Evolutionary conservation across 2,113 vertebrate genomes (phyloP), one percentile per base, ranked within the genome.

Genomic region (Bos javanicus): DNA sequence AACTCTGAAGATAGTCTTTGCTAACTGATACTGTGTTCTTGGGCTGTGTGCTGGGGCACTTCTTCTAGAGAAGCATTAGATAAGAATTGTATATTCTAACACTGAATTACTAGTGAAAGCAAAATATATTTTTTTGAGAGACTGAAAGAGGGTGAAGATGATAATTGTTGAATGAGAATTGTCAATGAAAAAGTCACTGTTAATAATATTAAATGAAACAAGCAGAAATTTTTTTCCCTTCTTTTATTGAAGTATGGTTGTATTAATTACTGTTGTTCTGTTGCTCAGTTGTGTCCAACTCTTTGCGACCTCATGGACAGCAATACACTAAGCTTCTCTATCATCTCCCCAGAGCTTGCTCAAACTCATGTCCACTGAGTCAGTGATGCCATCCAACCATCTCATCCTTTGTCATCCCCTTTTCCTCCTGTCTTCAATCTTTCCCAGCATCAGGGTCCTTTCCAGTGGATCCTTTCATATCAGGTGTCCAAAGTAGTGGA

Each of bases 81-180:
- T 78, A 59, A 46, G 23, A 57, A n/a, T 82, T 67, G 10, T 16
- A n/a, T 46, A 16, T 3, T 17, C 5, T 11, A 57, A 46, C 16
- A 12, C 33, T 12, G 39, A 52, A 74, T 89, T 62, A 86, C 16
- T 48, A 33, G 59, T 80, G 28, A 50, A 94, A 81, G 6, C 17
- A 78, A 90, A 46, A 82, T 2, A 54, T 39, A 9, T 28, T 87
- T 33, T 82, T 94, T 48, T 67, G 23, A 87, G 28, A 91, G 82
- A 78, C 39, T 90, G 1, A 33, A 36, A 81, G 16, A 60, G 6
- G 8, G 17, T 64, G 14, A 78, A 52, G 23, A 36, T 14, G 13
- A 16, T 46, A 2, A 92, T 90, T 30, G 76, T 6, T 28, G 8
- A 94, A 84, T 83, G n/a, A 82, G 71, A 90, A 78, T 13, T 96